Base-by-base conservation (phyloP, 2,888 invertebrate genomes). In the Pyralis farinalis region DNA sequence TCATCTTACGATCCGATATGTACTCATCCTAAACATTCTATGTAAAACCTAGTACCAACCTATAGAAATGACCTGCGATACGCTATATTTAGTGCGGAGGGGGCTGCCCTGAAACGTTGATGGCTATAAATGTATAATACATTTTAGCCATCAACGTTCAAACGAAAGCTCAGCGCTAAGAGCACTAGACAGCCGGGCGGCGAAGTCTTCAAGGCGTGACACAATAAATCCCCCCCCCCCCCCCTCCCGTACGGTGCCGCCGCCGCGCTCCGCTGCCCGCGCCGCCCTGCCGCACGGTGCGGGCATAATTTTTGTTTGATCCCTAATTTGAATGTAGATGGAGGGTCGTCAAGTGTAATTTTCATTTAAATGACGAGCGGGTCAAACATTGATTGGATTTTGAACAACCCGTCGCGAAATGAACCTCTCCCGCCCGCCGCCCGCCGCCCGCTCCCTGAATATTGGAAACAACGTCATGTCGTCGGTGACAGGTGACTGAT, bases 291-390 rank as follows among this genome's bases (percentile, higher is more conserved):
- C 42, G 10, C 7, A 8, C 34, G 10, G 27, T 33, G 3, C 34
- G 49, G 47, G 46, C 54, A 44, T 54, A 55, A 65, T 70, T 68
- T 72, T 70, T 66, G 66, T 71, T 73, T 71, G 71, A 75, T 70
- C 70, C 68, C 49, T 60, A 70, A 73, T 76, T 73, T 70, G 58
- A 67, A 73, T 74, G 64, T 59, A 69, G 64, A 72, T 70, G 53
- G 56, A 60, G 55, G 54, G 48, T 48, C 57, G 50, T 51, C 49
- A 40, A 36, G 56, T 50, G 60, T 67, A 59, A 71, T 68, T 64
- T 61, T 65, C 63, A 70, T 76, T 66, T 58, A 63, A 71, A 74
- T 56, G 51, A 51, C 53, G 42, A 54, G 46, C 51, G 53, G 49
- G 54, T 50, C 54, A 49, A 38, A 46, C 46, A 35, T 34, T 53